Base-by-base conservation (phyloP, 1,140 invertebrate genomes). In the Temnothorax longispinosus region DNA sequence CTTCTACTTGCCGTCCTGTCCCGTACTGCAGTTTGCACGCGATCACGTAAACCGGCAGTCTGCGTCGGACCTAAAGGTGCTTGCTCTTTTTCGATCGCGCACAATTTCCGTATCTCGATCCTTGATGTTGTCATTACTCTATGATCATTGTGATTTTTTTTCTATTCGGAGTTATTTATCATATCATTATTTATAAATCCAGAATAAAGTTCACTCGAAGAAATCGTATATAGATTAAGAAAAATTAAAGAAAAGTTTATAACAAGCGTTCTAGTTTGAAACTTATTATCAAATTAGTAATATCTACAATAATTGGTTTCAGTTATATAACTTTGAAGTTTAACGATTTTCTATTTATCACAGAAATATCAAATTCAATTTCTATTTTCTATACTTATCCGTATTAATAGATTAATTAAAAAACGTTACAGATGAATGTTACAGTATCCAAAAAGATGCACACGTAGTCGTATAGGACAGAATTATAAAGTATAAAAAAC, bases 41-140 rank as follows among this genome's bases (percentile, higher is more conserved):
- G 71, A 91, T 91, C 89, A 76, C 87, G 90, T 90, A 91, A 91
- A 90, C 64, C 89, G 85, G 86, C 85, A 74, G 38, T 50, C 41
- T 41, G 44, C 41, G 44, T 52, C 58, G 50, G 27, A 56, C 32
- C 38, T 62, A 52, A 76, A 69, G 65, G 38, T 50, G 69, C 27
- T 85, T 75, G 80, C 38, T 58, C 69, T 15, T 74, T 87, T 87
- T 77, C 52, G 18, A 38, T 69, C 41, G 15, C 84, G 35, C 21
- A 13, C 35, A 13, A n/a, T 67, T 80, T 72, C 67, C 54, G 27
- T 47, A 52, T 58, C 38, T 71, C 41, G 21, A n/a, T 44, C 27
- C n/a, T 84, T 15, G 50, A 58, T 18, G 27, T 38, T 60, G 27
- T 72, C 38, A 10, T 84, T 50, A n/a, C 6, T n/a, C n/a, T 11